Base-by-base conservation (phyloP, 37 sponge, comb jelly and placozoan species). In the Halisarca cf. caerulea region DNA sequence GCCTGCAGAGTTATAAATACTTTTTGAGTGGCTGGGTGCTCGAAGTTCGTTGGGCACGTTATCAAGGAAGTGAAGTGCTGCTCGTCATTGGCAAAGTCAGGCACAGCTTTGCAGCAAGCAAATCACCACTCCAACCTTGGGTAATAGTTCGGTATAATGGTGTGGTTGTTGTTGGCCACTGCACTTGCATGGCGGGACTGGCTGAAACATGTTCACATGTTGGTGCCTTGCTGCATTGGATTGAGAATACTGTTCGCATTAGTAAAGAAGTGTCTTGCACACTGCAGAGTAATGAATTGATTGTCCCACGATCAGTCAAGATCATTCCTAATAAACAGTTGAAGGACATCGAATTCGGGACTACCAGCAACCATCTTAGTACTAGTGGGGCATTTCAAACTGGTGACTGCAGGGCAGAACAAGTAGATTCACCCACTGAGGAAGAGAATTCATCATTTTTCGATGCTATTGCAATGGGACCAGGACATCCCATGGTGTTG, bases 201-300 rank as follows among this genome's bases (percentile, higher is more conserved):
- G 66, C 79, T 30, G 86, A 85, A 38, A 86, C 80, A 34, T 86
- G 86, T 59, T 86, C 71, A 9, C 80, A 43, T 61, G 80, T 86
- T 62, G 86, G 80, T 60, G 86, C 86, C 7, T 24, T 86, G 11
- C 86, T 86, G 15, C 80, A 86, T 42, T 79, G 86, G 86, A 70
- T 86, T 36, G 86, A 86, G 79, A 66, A 80, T 79, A 70, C 80
- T 37, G 72, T 79, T 3, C 38, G 80, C 18, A 75, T 86, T n/a
- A 39, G 70, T 51, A 32, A 60, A 42, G 45, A 64, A 54, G 79
- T 70, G 24, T 23, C 85, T 27, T 85, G 61, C 30, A 85, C 79
- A 25, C 79, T 54, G 5, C 81, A 45, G 34, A 80, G 62, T 20
- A 79, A 86, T 55, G 43, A 59, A 15, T 86, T 80, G 86, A 64